Evolutionary conservation across 2,888 invertebrate species (phyloP).

Genomic region (Hyles lineata): DNA sequence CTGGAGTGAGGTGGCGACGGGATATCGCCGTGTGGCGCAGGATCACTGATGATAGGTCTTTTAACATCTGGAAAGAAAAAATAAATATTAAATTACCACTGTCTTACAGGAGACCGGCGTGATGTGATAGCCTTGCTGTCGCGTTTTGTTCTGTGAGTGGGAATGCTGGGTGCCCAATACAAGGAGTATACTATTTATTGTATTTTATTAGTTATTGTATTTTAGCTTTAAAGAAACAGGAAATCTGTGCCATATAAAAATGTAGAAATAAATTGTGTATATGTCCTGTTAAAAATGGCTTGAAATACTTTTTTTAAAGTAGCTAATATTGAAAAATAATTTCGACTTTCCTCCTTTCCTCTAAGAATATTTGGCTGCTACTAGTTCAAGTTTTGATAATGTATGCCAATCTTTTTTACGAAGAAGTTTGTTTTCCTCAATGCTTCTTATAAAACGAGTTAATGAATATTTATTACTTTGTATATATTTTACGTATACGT

Average conservation of each 20-base stretch:
- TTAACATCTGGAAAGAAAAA: slow-evolving; percentile 53
- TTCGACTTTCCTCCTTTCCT: not conserved
- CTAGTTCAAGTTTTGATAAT: not conserved
- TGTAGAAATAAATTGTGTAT: no score
- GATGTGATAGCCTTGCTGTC: no score
- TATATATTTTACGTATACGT: not conserved
- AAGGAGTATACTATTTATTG: no score
- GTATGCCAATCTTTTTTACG: not conserved
- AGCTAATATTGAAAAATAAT: not conserved
- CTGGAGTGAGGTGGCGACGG: slow-evolving; percentile 86
- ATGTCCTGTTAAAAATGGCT: no score
- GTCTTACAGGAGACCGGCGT: no score
- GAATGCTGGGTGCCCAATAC: no score
- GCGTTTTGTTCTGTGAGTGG: no score
- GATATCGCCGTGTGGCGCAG: slow-evolving; percentile 65
- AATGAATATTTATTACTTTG: not conserved
- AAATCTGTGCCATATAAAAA: no score
- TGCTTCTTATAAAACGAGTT: not conserved
- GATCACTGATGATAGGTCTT: slow-evolving; percentile 58
- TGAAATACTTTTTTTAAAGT: not conserved
- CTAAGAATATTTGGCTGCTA: not conserved
- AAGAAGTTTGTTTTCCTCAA: slow-evolving; percentile 10
- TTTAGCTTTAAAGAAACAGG: no score
- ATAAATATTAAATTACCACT: not conserved
- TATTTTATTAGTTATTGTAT: no score